Conservation (phyloP, 2,113 vertebrate species). For the Cryptomyrus ogoouensis region DNA sequence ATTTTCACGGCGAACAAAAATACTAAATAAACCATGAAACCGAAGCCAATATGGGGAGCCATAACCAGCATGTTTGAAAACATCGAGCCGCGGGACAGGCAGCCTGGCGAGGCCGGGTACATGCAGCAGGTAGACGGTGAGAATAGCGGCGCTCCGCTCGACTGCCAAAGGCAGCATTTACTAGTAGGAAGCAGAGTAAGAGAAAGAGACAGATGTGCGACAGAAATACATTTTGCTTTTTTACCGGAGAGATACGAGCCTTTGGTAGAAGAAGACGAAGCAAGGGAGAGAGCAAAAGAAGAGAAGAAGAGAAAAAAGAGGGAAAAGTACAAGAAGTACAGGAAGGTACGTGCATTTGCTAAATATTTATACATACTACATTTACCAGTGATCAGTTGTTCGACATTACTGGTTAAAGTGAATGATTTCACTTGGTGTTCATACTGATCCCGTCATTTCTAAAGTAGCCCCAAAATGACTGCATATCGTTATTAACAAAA, state of each 20-base stretch:
- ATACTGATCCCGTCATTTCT: background rate
- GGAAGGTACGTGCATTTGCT: constrained; percentile 49
- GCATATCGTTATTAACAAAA: background rate
- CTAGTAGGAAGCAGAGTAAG: background rate
- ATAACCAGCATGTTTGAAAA: constrained; percentile 36
- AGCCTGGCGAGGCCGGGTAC: constrained; percentile 30
- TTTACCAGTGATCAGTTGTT: background rate
- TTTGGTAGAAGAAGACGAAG: constrained; percentile 47
- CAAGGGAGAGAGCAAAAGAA: constrained; percentile 33
- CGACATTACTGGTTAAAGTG: background rate
- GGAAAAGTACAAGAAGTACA: constrained; percentile 55
- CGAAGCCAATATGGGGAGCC: constrained; percentile 34
- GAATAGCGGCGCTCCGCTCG: background rate
- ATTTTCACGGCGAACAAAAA: background rate
- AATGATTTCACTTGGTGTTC: background rate
- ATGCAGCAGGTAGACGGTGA: constrained; percentile 43
- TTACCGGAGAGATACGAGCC: constrained; percentile 50
- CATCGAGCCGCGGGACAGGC: constrained; percentile 13
- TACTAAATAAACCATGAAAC: constrained; percentile 45
- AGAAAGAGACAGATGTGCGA: constrained; percentile 22
- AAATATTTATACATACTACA: background rate
- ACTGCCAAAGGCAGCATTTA: background rate
- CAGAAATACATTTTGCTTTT: constrained; percentile 46
- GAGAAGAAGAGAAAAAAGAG: constrained; percentile 55
- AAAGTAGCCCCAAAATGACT: background rate